Base-by-base conservation (phyloP, 2,888 invertebrate genomes). In the Mythimna loreyi region DNA sequence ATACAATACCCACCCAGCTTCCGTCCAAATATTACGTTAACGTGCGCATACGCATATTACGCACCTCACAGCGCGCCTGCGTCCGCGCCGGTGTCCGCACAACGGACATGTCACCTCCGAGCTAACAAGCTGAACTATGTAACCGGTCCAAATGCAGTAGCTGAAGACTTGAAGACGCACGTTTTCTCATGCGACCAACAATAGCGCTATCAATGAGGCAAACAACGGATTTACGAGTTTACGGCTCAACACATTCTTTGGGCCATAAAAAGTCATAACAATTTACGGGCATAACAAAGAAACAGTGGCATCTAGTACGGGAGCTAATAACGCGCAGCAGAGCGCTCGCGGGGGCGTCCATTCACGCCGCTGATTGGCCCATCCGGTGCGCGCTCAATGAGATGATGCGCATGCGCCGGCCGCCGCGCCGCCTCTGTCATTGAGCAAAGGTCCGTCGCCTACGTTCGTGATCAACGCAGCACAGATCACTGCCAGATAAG, bases 361-460 rank as follows among this genome's bases (percentile, higher is more conserved):
- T 96, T 95, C 95, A 95, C 94, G 94, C 89, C 89, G 94, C 94
- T 95, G 96, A 96, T 96, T 96, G 95, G 96, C 89, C 92, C 95
- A 95, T 96, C 96, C 95, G 96, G 96, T 95, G 93, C 92, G 91
- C 92, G 89, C 92, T 95, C 95, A 96, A 95, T 95, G 95, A 95
- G 94, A 94, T 94, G 95, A 94, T 95, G 94, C 94, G 93, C 89
- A 88, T 89, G 92, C 91, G 93, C 90, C 80, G 73, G 80, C 74
- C 75, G 78, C 80, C 77, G 92, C 92, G 89, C 88, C 86, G 88
- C 91, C 93, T 93, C 91, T 93, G 92, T 93, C 94, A 95, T 94
- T 95, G 94, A 94, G 94, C 93, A 92, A 91, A 94, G 94, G 92
- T 92, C 93, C 92, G 90, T 95, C 94, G 95, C 94, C 95, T 95